Evolutionary conservation across 2,113 vertebrate genomes (phyloP), one percentile per base, ranked within the genome.

Genomic region (Saguinus imperator): DNA sequence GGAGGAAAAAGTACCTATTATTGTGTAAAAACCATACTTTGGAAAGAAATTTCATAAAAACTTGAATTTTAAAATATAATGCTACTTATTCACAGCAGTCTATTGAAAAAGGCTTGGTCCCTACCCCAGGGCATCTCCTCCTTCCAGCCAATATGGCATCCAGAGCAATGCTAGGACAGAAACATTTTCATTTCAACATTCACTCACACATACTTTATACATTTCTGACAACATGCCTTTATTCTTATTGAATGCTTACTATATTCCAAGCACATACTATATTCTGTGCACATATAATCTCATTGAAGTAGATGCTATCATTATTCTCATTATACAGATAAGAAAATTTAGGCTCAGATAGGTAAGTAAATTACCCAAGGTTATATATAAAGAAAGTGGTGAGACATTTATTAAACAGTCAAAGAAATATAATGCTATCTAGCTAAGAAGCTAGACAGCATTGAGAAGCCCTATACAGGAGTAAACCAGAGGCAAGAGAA

Each of bases 101-200:
- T 87, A 21, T 32, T 1, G 79, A 72, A 37, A 52, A 4, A 76
- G 25, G 10, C 27, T 72, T 45, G 10, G 29, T 45, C 9, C 8
- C 6, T 27, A 40, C 5, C 1, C 12, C 0, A 3, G 1, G 4
- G 0, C 3, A 12, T 13, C 29, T 61, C 40, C 35, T 91, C 10
- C 21, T 61, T 9, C 61, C 23, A 72, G 20, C 3, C 73, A 68
- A 21, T 21, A 17, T 10, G 14, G 11, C 6, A 18, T 29, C 21
- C 29, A 7, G 7, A 21, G 3, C 0, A 11, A 40, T 1, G 16
- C 11, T 50, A 79, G 0, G 5, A 70, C 11, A 55, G 1, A 64
- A 58, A 64, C 61, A 37, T 45, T 21, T 50, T 57, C n/a, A 61
- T 0, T 50, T 48, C 83, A 52, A 32, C 40, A 29, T 8, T 5